phyloP scores from a whole-genome alignment of 2,888 invertebrate species.

The Lobophora halterata region DNA sequence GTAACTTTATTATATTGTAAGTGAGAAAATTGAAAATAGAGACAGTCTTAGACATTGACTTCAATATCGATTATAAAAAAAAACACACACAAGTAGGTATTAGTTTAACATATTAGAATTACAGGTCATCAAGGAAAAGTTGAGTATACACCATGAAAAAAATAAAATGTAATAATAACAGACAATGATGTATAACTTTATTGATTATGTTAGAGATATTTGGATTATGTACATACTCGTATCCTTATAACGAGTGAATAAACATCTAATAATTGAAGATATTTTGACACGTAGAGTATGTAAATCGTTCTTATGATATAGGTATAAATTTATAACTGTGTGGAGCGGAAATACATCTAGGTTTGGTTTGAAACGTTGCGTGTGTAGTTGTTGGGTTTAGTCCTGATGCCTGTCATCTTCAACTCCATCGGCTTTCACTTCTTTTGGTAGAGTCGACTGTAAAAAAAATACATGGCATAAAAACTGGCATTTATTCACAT shows the following conservation, averaged over 20 bases:
- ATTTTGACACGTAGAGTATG: slow-evolving; percentile 39
- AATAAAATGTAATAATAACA: too few relatives aligned
- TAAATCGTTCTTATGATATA: slow-evolving; percentile 43
- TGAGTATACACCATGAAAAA: slow-evolving; percentile 21
- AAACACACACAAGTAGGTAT: slow-evolving; percentile 20
- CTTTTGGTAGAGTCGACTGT: slow-evolving; percentile 69
- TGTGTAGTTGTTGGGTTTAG: slow-evolving; percentile 43
- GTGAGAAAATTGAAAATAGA: slow-evolving; percentile 34
- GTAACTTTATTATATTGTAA: slow-evolving; percentile 29
- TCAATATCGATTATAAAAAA: slow-evolving; percentile 35
- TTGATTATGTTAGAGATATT: too few relatives aligned
- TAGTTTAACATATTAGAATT: slow-evolving; percentile 35
- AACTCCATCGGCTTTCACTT: slow-evolving; percentile 65
- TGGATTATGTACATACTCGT: slow-evolving; percentile 74
- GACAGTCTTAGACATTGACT: slow-evolving; percentile 56
- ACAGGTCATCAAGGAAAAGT: slow-evolving; percentile 33
- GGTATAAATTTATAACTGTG: slow-evolving; percentile 40
- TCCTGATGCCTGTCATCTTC: slow-evolving; percentile 74
- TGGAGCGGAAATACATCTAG: slow-evolving; percentile 60
- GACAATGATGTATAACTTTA: slow-evolving; percentile 52
- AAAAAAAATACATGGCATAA: slow-evolving; percentile 43
- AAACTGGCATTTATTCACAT: too few relatives aligned
- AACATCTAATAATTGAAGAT: slow-evolving; percentile 64
- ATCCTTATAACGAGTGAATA: slow-evolving; percentile 61
- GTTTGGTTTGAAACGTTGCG: too few relatives aligned